Evolutionary conservation across 2,888 invertebrate species (phyloP).

Genomic region (Brenthis ino): DNA sequence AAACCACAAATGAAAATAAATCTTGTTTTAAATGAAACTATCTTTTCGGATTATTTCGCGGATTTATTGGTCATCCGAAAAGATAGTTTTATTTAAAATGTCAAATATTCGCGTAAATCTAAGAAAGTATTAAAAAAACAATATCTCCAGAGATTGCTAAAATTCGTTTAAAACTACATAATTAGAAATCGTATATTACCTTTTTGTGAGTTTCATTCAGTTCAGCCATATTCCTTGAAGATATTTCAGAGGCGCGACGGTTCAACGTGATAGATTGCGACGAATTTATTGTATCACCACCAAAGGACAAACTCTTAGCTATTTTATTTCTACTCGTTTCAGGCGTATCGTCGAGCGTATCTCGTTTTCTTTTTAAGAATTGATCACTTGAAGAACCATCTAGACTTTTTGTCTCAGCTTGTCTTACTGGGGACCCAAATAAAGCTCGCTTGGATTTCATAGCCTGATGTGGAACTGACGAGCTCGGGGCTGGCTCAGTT

Average conservation of each 20-base stretch:
- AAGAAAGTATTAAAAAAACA: no score
- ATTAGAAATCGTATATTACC: conserved; percentile 57
- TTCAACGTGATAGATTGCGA: conserved; percentile 53
- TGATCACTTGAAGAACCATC: conserved; percentile 62
- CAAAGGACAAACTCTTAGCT: conserved; percentile 83
- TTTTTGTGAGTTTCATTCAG: conserved; percentile 85
- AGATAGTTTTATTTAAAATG: no score
- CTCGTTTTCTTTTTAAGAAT: conserved; percentile 75
- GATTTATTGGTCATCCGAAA: no score
- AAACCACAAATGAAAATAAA: no score
- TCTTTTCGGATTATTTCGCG: no score
- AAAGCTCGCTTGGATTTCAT: conserved; percentile 85
- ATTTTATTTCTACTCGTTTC: conserved; percentile 73
- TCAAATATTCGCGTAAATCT: no score
- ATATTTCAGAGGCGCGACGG: conserved; percentile 68
- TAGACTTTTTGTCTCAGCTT: conserved; percentile 66
- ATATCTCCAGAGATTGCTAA: no score
- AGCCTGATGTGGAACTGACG: conserved; percentile 70
- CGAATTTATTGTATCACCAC: conserved; percentile 63
- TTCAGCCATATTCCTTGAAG: conserved; percentile 65
- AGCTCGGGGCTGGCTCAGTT: conserved; percentile 56
- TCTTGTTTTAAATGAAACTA: no score
- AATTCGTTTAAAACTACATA: no score
- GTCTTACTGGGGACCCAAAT: conserved; percentile 83
- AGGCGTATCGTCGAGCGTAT: conserved; percentile 64